Evolutionary conservation across 1,140 invertebrate species (phyloP).

Genomic region (Eriosoma lanigerum): DNA sequence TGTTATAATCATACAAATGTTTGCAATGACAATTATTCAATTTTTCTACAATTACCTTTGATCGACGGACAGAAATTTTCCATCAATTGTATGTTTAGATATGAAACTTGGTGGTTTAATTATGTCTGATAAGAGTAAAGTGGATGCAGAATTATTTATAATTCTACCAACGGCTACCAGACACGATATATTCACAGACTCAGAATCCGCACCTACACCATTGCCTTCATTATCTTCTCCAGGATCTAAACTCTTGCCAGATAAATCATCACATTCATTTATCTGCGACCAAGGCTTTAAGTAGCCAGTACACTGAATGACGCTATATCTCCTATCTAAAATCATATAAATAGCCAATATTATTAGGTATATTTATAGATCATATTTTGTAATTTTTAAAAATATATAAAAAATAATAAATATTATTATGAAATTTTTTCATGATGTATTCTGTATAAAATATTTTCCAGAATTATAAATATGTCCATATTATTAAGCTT

Average conservation of each 20-base stretch:
- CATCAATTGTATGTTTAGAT: conserved; percentile 64
- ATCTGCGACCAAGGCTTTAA: conserved; percentile 87
- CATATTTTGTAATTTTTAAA: no score
- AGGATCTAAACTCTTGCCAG: conserved; percentile 63
- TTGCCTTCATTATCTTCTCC: conserved; percentile 65
- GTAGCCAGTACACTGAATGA: conserved; percentile 88
- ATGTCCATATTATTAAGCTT: no score
- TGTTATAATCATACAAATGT: not conserved
- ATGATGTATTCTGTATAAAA: no score
- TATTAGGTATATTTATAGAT: not conserved
- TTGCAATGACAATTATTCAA: not conserved
- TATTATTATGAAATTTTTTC: no score
- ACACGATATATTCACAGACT: conserved; percentile 77
- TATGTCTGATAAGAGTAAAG: conserved; percentile 54
- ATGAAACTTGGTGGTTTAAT: conserved; percentile 66
- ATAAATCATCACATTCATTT: conserved; percentile 70
- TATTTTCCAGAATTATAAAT: no score
- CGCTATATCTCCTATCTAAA: conserved; percentile 74
- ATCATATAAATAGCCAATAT: not conserved
- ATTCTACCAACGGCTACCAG: conserved; percentile 79
- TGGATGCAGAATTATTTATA: conserved; percentile 53
- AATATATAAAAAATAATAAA: no score
- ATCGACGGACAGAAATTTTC: conserved; percentile 67
- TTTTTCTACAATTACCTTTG: conserved; percentile 64
- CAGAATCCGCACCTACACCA: conserved; percentile 64